phyloP scores from a whole-genome alignment of 2,888 invertebrate species.

The Eubasilissa splendida region DNA sequence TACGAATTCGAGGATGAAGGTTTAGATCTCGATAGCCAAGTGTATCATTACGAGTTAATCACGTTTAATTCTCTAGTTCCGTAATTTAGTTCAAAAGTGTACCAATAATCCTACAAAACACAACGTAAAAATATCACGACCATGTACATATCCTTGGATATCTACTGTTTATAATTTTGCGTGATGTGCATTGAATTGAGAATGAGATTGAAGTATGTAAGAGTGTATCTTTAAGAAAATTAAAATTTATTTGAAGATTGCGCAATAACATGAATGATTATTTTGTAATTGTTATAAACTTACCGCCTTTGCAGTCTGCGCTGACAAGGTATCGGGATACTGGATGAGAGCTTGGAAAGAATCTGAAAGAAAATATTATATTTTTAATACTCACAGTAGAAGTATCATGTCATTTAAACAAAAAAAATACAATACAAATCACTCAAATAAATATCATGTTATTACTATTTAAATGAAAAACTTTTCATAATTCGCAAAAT shows the following conservation, averaged over 20 bases:
- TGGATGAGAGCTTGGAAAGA: conserved; percentile 99
- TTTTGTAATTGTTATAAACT: conserved; percentile 64
- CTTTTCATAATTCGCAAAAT: no score
- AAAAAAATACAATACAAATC: no score
- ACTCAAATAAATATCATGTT: neutral
- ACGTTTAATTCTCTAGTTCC: no score
- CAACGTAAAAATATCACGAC: no score
- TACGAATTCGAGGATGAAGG: no score
- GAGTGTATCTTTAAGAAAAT: neutral
- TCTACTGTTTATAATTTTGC: no score
- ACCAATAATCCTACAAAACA: no score
- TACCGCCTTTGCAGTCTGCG: conserved; percentile 96
- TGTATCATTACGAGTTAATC: no score
- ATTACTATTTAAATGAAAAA: neutral
- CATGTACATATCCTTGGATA: no score
- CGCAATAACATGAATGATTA: neutral
- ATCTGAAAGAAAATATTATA: conserved; percentile 76
- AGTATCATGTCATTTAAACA: neutral
- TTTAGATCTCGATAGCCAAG: no score
- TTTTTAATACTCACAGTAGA: neutral
- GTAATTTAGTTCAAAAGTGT: no score
- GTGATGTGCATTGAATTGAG: no score
- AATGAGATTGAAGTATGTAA: neutral
- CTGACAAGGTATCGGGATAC: conserved; percentile 96
- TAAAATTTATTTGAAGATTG: neutral